Evolutionary conservation across 2,113 vertebrate species (phyloP).

Genomic region (Sceloporus tristichus): DNA sequence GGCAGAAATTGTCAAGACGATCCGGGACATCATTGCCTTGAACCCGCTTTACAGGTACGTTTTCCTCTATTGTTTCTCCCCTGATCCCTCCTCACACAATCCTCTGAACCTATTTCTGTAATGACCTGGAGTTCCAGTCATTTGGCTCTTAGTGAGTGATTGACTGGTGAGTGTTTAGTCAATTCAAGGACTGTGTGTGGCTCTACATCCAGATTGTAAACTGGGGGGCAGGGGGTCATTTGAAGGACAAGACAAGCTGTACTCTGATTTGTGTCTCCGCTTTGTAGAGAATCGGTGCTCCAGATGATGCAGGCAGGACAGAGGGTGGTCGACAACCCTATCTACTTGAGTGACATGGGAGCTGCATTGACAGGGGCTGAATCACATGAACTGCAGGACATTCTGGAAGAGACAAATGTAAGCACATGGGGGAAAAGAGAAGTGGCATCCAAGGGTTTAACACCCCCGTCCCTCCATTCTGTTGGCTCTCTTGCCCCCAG

Average conservation of each 20-base stretch:
- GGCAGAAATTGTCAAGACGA: slow-evolving; percentile 98
- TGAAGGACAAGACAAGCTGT: background rate
- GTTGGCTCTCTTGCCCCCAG: too few species aligned
- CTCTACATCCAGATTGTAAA: too few species aligned
- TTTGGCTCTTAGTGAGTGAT: too few species aligned
- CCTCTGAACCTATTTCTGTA: too few species aligned
- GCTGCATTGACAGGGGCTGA: slow-evolving; percentile 95
- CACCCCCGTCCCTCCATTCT: too few species aligned
- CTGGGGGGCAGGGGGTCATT: background rate
- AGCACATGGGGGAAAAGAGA: slow-evolving; percentile 57
- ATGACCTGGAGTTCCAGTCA: too few species aligned
- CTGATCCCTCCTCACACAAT: background rate
- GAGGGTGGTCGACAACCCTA: slow-evolving; percentile 96
- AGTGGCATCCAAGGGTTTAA: background rate
- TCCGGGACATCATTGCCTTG: slow-evolving; percentile 96
- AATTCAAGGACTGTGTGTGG: too few species aligned
- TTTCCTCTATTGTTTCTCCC: background rate
- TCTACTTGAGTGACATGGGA: slow-evolving; percentile 98
- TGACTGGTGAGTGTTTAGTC: too few species aligned
- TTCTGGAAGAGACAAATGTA: slow-evolving; percentile 95
- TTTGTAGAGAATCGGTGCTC: slow-evolving; percentile 93
- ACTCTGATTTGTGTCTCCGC: background rate
- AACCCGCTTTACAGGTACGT: slow-evolving; percentile 94
- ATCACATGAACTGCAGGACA: slow-evolving; percentile 93
- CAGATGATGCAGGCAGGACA: slow-evolving; percentile 99